Percentiles rank a stretch among this genome's conserved stretches.
These are phyloP conservation scores for Chinchilla lanigera DNA, from an alignment of 2,113 vertebrate species.

Conservation along the genomic window DNA sequence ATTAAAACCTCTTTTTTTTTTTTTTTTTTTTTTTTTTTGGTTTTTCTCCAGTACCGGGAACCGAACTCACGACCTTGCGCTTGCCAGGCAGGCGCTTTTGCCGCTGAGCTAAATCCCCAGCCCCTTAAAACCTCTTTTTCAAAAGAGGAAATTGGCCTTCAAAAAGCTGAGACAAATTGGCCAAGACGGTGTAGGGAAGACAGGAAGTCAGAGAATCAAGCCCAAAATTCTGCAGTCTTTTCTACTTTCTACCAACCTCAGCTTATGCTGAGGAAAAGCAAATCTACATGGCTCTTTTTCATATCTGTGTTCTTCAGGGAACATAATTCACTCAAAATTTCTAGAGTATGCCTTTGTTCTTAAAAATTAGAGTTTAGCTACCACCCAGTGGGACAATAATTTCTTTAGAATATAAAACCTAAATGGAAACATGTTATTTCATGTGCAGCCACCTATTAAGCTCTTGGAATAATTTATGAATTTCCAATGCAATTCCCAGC, in stretches of 20 bases:
- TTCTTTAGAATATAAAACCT: neutral
- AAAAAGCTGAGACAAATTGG: neutral
- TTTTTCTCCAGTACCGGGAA: too few species aligned
- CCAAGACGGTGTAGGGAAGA: neutral
- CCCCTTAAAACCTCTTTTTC: too few species aligned
- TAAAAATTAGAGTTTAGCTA: neutral
- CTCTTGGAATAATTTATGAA: neutral
- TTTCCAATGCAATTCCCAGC: neutral
- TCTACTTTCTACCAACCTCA: neutral
- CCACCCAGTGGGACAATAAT: neutral
- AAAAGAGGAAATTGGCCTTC: neutral
- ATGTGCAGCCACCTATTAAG: neutral
- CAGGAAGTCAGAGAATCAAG: neutral
- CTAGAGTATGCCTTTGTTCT: neutral
- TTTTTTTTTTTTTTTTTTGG: too few species aligned
- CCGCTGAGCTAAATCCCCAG: too few species aligned
- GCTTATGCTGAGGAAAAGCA: neutral
- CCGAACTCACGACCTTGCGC: too few species aligned
- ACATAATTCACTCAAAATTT: neutral
- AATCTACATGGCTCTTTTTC: neutral
- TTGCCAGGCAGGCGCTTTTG: too few species aligned
- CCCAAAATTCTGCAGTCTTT: fast-evolving
- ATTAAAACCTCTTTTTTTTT: neutral
- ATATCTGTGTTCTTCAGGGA: neutral
- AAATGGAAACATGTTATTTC: slow-evolving; percentile 4